Conservation (phyloP, 2,888 invertebrate genomes). For the Phorcus lineatus region DNA sequence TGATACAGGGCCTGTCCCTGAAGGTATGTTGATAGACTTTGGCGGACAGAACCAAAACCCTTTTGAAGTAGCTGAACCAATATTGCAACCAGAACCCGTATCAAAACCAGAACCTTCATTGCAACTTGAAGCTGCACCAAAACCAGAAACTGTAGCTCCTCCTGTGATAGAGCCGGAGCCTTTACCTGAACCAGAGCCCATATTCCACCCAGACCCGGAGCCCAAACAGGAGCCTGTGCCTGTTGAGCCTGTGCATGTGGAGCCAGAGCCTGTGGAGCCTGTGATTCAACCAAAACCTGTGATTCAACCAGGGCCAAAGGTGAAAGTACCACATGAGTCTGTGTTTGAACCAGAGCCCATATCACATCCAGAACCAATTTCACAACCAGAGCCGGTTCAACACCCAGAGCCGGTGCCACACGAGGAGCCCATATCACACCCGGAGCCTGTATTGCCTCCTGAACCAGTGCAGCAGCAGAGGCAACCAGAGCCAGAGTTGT, state of each 20-base stretch:
- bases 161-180: no score
- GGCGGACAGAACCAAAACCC: slow-evolving; percentile 5
- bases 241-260: no score
- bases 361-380: background rate
- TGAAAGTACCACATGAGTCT: background rate
- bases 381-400: background rate
- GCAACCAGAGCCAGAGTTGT: background rate
- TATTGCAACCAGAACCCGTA: no score
- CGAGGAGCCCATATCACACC: background rate
- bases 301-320: background rate
- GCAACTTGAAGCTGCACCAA: no score
- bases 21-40: slow-evolving; percentile 11
- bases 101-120: no score
- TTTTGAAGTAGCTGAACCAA: background rate
- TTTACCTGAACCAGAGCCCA: no score
- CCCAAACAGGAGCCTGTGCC: no score
- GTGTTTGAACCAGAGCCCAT: background rate
- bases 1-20: background rate
- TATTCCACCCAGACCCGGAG: no score
- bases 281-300: no score
- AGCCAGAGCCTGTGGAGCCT: no score
- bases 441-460: background rate
- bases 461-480: background rate
- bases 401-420: background rate
- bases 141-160: no score